Evolutionary conservation across 2,113 vertebrate genomes (phyloP).

Genomic region (Tetrao urogallus): DNA sequence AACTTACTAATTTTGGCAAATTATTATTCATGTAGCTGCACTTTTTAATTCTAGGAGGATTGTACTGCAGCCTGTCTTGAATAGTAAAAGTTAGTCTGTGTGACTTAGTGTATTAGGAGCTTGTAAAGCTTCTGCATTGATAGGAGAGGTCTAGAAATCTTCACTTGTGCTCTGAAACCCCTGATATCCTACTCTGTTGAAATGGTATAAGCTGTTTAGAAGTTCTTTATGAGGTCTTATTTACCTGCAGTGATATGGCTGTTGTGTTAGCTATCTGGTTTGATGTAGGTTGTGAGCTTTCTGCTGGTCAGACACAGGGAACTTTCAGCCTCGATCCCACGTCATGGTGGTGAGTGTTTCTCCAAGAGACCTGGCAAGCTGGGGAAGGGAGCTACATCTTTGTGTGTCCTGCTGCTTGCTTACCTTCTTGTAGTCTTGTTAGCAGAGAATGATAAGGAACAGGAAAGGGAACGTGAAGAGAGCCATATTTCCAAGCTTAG

Average conservation of each 20-base stretch:
- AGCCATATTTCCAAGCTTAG: background rate
- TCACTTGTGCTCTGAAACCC: background rate
- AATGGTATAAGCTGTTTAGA: background rate
- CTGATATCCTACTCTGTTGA: background rate
- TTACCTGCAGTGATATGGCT: background rate
- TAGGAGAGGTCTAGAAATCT: background rate
- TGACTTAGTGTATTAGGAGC: background rate
- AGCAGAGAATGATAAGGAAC: background rate
- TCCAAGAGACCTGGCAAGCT: background rate
- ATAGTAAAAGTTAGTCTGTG: background rate
- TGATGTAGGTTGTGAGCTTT: background rate
- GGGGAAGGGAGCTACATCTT: background rate
- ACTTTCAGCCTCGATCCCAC: background rate
- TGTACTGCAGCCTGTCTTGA: background rate
- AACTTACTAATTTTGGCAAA: constrained; percentile 42
- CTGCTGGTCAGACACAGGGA: background rate
- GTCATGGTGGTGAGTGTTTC: background rate
- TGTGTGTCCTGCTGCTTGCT: background rate
- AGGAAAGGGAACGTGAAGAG: background rate
- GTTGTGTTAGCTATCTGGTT: background rate
- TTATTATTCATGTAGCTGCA: background rate
- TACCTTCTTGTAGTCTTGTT: background rate
- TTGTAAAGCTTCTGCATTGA: background rate
- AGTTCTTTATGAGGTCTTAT: background rate
- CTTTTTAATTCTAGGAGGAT: background rate